A percentile compares a stretch with the other conserved stretches of the same genome.
These are phyloP conservation scores for Drosophila diplacantha DNA, from an alignment of 2,888 invertebrate genomes.

Conservation along the genomic window DNA sequence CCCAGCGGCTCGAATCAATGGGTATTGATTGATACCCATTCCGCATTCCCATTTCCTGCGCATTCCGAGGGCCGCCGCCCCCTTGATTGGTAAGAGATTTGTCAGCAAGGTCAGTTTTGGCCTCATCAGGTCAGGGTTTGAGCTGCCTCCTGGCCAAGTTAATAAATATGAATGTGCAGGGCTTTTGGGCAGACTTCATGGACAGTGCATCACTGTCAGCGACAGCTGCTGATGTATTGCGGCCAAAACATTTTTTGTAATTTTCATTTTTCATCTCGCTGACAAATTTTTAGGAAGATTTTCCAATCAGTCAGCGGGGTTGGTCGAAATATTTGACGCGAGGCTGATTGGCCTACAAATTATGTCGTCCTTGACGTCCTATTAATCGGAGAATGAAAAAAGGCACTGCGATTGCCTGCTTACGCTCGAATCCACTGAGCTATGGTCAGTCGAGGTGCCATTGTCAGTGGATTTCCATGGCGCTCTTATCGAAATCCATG, in stretches of 20 bases:
- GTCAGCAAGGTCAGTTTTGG: slow-evolving; percentile 54
- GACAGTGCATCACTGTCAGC: slow-evolving; percentile 46
- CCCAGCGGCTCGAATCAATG: slow-evolving; percentile 53
- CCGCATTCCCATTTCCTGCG: slow-evolving; percentile 17
- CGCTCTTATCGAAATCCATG: slow-evolving; percentile 12
- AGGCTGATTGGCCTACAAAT: slow-evolving; percentile 27
- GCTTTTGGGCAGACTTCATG: slow-evolving; percentile 14
- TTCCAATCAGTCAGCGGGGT: not conserved
- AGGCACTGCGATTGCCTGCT: slow-evolving; percentile 25
- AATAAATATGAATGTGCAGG: slow-evolving; percentile 57
- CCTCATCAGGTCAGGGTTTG: slow-evolving; percentile 33
- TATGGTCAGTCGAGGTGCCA: slow-evolving; percentile 11
- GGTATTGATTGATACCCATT: slow-evolving; percentile 58
- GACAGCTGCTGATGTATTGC: slow-evolving; percentile 39
- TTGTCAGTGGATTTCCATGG: slow-evolving; percentile 16
- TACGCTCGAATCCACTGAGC: slow-evolving; percentile 17
- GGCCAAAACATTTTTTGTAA: slow-evolving; percentile 32
- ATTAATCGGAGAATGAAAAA: slow-evolving; percentile 36
- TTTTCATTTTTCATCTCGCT: slow-evolving; percentile 4
- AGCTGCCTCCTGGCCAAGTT: slow-evolving; percentile 37
- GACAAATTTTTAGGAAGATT: slow-evolving; percentile 6
- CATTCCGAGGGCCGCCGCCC: slow-evolving; percentile 28
- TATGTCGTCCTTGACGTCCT: slow-evolving; percentile 13
- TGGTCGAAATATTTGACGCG: not conserved
- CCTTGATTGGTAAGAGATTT: slow-evolving; percentile 52